Evolutionary conservation across 2,113 vertebrate species (phyloP), one percentile per base, ranked within the genome.

Genomic region (Loxodonta africana): DNA sequence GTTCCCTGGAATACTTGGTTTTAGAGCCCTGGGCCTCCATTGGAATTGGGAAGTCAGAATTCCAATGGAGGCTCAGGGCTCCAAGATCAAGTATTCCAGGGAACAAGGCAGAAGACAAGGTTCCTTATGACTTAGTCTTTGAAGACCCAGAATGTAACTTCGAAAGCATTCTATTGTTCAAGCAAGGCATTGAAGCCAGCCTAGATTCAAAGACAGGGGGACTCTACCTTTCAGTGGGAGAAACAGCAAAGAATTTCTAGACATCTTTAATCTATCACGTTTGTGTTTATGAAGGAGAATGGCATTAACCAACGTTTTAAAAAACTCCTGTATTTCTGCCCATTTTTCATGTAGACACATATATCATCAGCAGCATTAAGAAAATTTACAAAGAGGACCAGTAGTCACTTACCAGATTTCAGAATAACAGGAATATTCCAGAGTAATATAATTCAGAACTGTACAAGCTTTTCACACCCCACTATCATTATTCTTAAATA

Each of bases 271-370:
- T 67, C 51, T 63, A 48, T 8, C 8, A 37, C 11, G 30, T 1
- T 82, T 91, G 76, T 44, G 81, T 92, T 86, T 92, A 23, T 83
- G 14, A 65, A 37, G 37, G 37, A 95, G 57, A 62, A 69, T 84
- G 44, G 4, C 65, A 83, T 71, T 88, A 76, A 80, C 89, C n/a
- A 41, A 73, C 63, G 21, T 48, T 71, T 78, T 44, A 53, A 65
- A 71, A 83, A 91, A 73, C 23, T 46, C 6, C 37, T 71, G 6
- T 41, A 6, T 83, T 83, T 85, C 62, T 53, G 30, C 37, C 41
- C 83, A 41, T 46, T 69, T 9, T 90, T 88, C 71, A 37, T 2
- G 26, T 30, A 28, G 28, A 94, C 93, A 81, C 33, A 90, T 63
- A 21, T 10, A 37, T 37, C 37, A 33, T 74, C 57, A 33, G 2